Base-by-base conservation (phyloP, 2,888 invertebrate species). In the Julus scandinavius region DNA sequence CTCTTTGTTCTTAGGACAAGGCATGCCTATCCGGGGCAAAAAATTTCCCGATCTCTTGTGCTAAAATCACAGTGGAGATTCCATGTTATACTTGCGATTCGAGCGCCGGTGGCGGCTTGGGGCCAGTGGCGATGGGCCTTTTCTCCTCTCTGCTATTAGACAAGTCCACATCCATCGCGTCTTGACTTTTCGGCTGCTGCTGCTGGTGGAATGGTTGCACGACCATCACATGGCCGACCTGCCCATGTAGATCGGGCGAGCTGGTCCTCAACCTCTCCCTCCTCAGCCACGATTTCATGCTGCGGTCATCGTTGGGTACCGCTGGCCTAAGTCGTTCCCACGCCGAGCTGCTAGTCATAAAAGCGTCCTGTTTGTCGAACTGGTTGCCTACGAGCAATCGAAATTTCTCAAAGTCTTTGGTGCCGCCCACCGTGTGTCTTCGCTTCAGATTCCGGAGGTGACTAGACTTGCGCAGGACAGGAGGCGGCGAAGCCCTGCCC, bases 391-490 rank as follows among this genome's bases (percentile, higher is more conserved):
- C 89, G 85, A 92, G 89, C n/a, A 92, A 91, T 41, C 91, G 93
- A 38, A 95, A 93, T 90, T 95, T 94, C 90, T 95, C 95, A 38
- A 95, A 96, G 93, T 97, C 97, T 93, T 97, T 96, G 41, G 88
- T 88, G 88, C 98, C 97, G 89, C 97, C 97, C 11, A 98, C 97
- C 0, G 98, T 98, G 93, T 98, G 97, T 49, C 98, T 94, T 84
- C 98, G 94, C 93, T 97, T 97, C 91, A 97, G 88, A 63, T 89
- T 89, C 29, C 89, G 89, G 38, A 88, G 87, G 54, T 85, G 87
- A 89, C 83, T 84, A 88, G 88, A 86, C 84, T 88, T 87, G 38
- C 88, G 84, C n/a, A 50, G 20, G 38, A 85, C 85, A 20, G 87
- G 87, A 2, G 58, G 87, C 41, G 87, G 87, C 20, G 87, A 45